Evolutionary conservation across 1,140 invertebrate genomes (phyloP).

Genomic region (Neodiprion fabricii): DNA sequence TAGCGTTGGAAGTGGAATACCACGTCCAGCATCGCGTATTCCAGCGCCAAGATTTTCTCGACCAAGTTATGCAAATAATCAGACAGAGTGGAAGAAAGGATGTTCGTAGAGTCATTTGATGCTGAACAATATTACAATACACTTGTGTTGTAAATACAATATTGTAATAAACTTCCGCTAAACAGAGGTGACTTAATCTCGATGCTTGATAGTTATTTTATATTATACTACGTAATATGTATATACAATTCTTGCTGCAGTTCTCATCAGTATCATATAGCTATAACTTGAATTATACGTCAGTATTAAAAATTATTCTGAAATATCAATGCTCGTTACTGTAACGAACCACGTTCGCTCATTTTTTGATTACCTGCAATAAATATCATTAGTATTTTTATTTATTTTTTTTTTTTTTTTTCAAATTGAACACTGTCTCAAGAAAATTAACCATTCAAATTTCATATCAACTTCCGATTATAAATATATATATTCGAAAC

Average conservation of each 20-base stretch:
- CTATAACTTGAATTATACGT: background rate
- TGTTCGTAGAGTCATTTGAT: conserved; percentile 24
- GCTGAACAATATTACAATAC: background rate
- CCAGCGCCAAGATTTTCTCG: conserved; percentile 45
- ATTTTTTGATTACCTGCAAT: background rate
- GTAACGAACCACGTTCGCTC: background rate
- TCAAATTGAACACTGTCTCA: background rate
- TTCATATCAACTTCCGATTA: background rate
- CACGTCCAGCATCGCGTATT: conserved; percentile 56
- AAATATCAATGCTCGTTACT: background rate
- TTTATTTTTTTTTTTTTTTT: background rate
- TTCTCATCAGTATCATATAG: background rate
- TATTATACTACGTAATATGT: background rate
- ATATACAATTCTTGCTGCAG: background rate
- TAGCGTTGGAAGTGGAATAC: conserved; percentile 51
- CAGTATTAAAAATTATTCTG: background rate
- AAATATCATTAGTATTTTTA: background rate
- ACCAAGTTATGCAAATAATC: conserved; percentile 30
- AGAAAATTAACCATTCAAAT: background rate
- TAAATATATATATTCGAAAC: background rate
- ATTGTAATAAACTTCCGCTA: too few species aligned
- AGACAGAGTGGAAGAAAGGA: conserved; percentile 35
- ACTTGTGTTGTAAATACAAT: background rate
- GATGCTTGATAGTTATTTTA: too few species aligned
- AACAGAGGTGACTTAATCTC: too few species aligned